A percentile compares a stretch with the other conserved stretches of the same genome.
These are phyloP conservation scores for Halcyon chelicuti DNA, from an alignment of 2,797 vertebrate species.

Conservation along the genomic window DNA sequence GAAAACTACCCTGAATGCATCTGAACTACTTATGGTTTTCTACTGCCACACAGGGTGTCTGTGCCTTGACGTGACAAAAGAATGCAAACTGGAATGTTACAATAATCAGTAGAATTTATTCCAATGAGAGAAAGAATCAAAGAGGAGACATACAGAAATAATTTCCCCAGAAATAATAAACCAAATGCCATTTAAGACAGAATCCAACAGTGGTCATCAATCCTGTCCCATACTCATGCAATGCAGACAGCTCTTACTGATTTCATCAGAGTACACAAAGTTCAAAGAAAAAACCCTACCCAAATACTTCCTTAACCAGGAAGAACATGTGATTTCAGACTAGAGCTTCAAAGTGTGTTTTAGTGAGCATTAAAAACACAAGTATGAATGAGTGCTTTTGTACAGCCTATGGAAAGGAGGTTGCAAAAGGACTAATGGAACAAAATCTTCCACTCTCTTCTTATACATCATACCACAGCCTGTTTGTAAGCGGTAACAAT, in stretches of 20 bases:
- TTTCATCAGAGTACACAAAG: accelerated
- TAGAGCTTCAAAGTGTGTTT: not conserved
- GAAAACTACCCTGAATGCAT: not conserved
- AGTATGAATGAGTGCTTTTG: not conserved
- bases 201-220: not conserved
- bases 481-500: not conserved
- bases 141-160: not conserved
- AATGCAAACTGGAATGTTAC: not conserved
- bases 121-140: not conserved
- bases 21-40: not conserved
- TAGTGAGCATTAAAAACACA: not conserved
- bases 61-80: not conserved
- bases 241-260: not conserved
- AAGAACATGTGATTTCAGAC: not conserved
- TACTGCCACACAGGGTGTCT: not conserved
- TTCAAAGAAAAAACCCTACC: not conserved
- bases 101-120: not conserved
- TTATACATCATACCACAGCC: not conserved
- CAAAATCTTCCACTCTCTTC: not conserved
- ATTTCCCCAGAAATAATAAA: not conserved
- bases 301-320: not conserved
- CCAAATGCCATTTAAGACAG: not conserved
- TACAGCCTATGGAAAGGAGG: not conserved
- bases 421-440: not conserved
- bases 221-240: not conserved